Evolutionary conservation across 2,888 invertebrate genomes (phyloP), one percentile per base, ranked within the genome.

Genomic region (Apeira syringaria): DNA sequence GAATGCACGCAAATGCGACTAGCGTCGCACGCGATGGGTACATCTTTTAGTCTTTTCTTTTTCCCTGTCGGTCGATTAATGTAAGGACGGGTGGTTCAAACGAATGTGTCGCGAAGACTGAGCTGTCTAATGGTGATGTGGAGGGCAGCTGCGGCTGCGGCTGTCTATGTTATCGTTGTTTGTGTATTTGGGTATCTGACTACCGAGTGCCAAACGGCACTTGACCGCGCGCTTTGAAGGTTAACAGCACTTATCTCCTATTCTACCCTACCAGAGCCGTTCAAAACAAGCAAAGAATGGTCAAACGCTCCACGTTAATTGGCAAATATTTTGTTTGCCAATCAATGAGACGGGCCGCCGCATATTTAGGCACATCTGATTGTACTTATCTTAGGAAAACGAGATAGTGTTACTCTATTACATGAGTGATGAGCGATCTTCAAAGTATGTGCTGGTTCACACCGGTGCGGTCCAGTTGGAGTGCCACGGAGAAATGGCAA

Each of bases 181-280:
- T 75, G 65, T 15, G 4, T 15, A 15, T 3, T 15, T 81, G 64
- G 70, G 71, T 66, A 66, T 50, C 62, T 59, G 53, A 56, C 62
- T 61, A 68, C 66, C 50, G 51, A n/a, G n/a, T n/a, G n/a, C n/a
- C n/a, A n/a, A n/a, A n/a, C n/a, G n/a, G n/a, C n/a, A n/a, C n/a
- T 61, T 75, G 80, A 74, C 76, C 75, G 66, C 68, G 51, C 64
- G 72, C 75, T 77, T 79, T 76, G 68, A 79, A 83, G 80, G 83
- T 80, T 79, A 79, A 68, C 60, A 55, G 58, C 65, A 68, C 47
- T 53, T 53, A 28, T 48, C n/a, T n/a, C n/a, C n/a, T n/a, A 20
- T 20, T 1, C 20, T 7, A 20, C 7, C 20, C 20, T 20, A 20
- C 5, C 20, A 20, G 20, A 59, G 57, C 58, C 59, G n/a, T n/a